phyloP scores from a whole-genome alignment of 2,888 invertebrate genomes.

The Oscheius sp. region DNA sequence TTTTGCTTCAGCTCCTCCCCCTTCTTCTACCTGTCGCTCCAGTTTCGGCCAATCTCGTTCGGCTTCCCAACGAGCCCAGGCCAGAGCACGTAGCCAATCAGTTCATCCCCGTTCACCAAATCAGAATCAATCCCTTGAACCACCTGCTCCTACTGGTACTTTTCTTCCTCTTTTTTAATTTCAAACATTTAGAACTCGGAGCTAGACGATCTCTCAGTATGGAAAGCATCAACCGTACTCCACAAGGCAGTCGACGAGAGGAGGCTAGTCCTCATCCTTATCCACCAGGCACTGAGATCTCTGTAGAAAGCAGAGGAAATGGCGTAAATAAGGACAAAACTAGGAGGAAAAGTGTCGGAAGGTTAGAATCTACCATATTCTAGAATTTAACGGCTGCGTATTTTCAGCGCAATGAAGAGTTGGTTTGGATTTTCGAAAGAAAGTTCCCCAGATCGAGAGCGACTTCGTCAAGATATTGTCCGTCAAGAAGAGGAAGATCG shows the following conservation, averaged over 20 bases:
- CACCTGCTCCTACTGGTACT: neutral
- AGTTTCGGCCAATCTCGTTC: conserved; percentile 22
- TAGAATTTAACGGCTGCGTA: neutral
- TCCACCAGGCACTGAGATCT: conserved; percentile 39
- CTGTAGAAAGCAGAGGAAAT: conserved; percentile 17
- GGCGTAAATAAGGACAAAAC: conserved; percentile 39
- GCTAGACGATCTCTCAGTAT: conserved; percentile 46
- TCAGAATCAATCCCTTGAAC: neutral
- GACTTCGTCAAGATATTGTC: neutral
- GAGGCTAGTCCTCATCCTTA: conserved; percentile 38
- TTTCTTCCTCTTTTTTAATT: neutral
- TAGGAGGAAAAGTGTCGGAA: conserved; percentile 51
- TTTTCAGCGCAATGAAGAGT: conserved; percentile 49
- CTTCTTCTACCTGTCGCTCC: conserved; percentile 20
- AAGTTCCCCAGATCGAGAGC: conserved; percentile 41
- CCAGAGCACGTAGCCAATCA: conserved; percentile 35
- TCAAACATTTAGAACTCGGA: conserved; percentile 5
- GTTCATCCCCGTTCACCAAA: conserved; percentile 32
- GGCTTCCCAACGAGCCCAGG: conserved; percentile 34
- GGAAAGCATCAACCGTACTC: conserved; percentile 45
- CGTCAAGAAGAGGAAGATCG: conserved; percentile 13
- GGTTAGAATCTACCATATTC: conserved; percentile 1
- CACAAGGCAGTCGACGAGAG: neutral
- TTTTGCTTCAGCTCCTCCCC: conserved; percentile 25
- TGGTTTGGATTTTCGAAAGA: conserved; percentile 55